A percentile compares a stretch with the other conserved stretches of the same genome.
These are phyloP conservation scores for Sphinx pinastri DNA, from an alignment of 2,888 invertebrate species.

Conservation along the genomic window DNA sequence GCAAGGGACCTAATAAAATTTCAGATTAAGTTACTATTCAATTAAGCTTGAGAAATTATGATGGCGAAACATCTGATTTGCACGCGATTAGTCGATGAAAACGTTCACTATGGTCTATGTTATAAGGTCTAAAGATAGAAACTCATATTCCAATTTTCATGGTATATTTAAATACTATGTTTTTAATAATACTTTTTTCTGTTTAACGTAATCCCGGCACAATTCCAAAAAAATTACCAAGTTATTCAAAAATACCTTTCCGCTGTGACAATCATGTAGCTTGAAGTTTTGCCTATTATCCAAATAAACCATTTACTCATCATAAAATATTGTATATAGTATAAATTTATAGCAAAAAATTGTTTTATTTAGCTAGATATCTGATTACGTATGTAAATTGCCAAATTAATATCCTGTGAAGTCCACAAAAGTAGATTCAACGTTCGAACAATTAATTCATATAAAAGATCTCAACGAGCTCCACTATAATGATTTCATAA, in stretches of 20 bases:
- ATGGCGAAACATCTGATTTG: constrained; percentile 11
- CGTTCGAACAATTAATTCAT: neutral
- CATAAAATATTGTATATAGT: neutral
- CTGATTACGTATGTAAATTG: neutral
- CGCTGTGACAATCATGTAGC: too few relatives aligned
- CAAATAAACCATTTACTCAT: neutral
- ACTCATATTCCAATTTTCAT: too few relatives aligned
- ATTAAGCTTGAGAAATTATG: constrained; percentile 13
- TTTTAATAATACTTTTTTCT: neutral
- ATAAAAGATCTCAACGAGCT: neutral
- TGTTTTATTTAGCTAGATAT: neutral
- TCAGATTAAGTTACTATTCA: constrained; percentile 17
- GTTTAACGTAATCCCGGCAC: too few relatives aligned
- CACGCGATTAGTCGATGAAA: constrained; percentile 2
- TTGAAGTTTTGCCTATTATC: too few relatives aligned
- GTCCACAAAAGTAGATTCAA: neutral
- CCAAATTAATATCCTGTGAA: neutral
- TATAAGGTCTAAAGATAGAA: too few relatives aligned
- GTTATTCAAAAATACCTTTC: too few relatives aligned
- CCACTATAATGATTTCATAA: too few relatives aligned
- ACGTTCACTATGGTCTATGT: neutral
- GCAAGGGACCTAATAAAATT: neutral
- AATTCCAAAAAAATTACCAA: too few relatives aligned
- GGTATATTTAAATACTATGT: neutral
- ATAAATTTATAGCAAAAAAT: neutral